These are phyloP conservation scores for Acrobasis consociella DNA, from an alignment of 2,888 invertebrate species.

Conservation along the genomic window DNA sequence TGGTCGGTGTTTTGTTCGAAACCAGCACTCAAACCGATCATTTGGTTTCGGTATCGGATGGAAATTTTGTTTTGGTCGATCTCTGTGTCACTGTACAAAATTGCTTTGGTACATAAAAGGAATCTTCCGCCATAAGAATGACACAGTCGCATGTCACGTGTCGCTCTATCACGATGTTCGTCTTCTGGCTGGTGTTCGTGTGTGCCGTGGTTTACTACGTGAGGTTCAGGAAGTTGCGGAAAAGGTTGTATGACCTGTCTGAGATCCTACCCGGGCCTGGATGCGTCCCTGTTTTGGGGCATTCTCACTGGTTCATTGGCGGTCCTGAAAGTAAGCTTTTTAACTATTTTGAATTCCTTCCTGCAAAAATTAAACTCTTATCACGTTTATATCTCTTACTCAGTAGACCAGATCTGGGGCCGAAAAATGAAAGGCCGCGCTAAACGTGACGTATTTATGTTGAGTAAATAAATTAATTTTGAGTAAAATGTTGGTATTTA, in stretches of 20 bases:
- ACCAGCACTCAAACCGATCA: too few species aligned
- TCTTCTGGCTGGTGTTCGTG: constrained; percentile 45
- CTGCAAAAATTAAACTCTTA: neutral
- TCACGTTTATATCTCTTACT: neutral
- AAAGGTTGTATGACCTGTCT: constrained; percentile 54
- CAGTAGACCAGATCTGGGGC: too few species aligned
- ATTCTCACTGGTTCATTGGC: constrained; percentile 66
- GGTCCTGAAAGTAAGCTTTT: constrained; percentile 64
- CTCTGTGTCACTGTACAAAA: too few species aligned
- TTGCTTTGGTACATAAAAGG: neutral
- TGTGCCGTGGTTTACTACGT: constrained; percentile 50
- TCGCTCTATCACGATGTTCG: constrained; percentile 46
- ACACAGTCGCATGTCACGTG: neutral
- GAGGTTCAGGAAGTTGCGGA: constrained; percentile 52
- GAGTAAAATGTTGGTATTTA: too few species aligned
- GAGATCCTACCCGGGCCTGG: constrained; percentile 50
- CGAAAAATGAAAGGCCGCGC: too few species aligned
- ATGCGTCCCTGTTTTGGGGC: constrained; percentile 57
- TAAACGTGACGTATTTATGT: too few species aligned
- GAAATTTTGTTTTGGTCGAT: too few species aligned
- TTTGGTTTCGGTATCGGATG: too few species aligned
- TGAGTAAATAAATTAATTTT: too few species aligned
- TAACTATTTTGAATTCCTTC: neutral
- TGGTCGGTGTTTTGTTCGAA: too few species aligned
- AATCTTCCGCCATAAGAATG: neutral